Base-by-base conservation (phyloP, 2,113 vertebrate species). In the Hippocampus mohnikei region DNA sequence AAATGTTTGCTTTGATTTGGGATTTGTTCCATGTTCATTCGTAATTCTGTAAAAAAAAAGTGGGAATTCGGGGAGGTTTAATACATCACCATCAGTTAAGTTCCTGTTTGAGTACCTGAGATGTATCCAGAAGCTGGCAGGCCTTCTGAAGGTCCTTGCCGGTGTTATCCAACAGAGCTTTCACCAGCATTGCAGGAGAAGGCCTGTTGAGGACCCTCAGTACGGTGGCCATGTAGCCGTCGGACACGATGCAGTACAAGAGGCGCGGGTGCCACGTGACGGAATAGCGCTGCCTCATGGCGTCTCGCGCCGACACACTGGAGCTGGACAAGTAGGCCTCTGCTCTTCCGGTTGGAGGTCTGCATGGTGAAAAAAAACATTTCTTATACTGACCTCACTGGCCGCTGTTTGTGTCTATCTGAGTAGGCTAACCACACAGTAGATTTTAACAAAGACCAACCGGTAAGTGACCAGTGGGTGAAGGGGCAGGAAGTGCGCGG, bases 401-500 rank as follows among this genome's bases (percentile, higher is more conserved):
- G 41, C 41, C 41, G 11, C 41, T 42, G 11, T 37, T 44, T 12
- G 2, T 44, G 12, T 44, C 46, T 20, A 50, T 20, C 13, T 44
- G 5, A 18, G 46, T 50, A 18, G 46, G 6, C 15, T 50, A 50
- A 53, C 20, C 21, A 23, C 18, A 7, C 18, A 8, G 6, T 5
- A 21, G 18, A 23, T 12, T 15, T 13, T 25, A 27, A 65, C 18
- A 15, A 60, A 60, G 46, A 58, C 56, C 18, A 87, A 98, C 97
- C 95, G 91, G 86, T 92, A 96, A 27, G 93, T 96, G 88, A 98
- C 93, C 12, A 97, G 90, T 0, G 97, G 97, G 85, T 98, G 96
- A 74, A 99, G 89, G 23, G 96, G 95, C 77, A 98, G 93, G 87
- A 97, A 98, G 75, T 98, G 94, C 69, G 95, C 95, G 20, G 97